Conservation (phyloP, 2,797 vertebrate genomes). For the Macrochelys suwanniensis region DNA sequence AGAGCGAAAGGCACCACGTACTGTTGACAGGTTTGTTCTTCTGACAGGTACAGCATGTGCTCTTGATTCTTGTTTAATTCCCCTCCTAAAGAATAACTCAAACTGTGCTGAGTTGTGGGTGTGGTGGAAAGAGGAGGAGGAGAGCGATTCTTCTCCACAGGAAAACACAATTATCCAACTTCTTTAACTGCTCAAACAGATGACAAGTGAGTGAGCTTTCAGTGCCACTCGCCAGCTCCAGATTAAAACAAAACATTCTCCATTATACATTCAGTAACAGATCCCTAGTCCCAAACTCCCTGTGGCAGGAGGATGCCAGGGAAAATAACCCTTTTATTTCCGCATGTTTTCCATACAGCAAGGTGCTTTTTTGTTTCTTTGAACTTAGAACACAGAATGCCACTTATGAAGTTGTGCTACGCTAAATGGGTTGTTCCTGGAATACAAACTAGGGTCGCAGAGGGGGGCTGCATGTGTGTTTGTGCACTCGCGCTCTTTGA, state of each 20-base stretch:
- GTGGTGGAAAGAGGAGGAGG: slow-evolving; percentile 35
- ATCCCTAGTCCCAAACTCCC: slow-evolving; percentile 50
- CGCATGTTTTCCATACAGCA: neutral
- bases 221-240: slow-evolving; percentile 13
- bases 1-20: slow-evolving; percentile 22
- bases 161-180: slow-evolving; percentile 61
- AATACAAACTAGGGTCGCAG: slow-evolving; percentile 40
- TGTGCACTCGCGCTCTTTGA: slow-evolving; percentile 16
- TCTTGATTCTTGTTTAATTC: slow-evolving; percentile 46
- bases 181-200: slow-evolving; percentile 55
- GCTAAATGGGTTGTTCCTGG: slow-evolving; percentile 26
- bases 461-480: fast-evolving
- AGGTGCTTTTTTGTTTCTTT: slow-evolving; percentile 43
- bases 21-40: slow-evolving; percentile 50
- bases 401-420: slow-evolving; percentile 5
- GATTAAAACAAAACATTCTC: slow-evolving; percentile 53
- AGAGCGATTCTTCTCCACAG: slow-evolving; percentile 40
- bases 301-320: slow-evolving; percentile 15
- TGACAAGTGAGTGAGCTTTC: slow-evolving; percentile 54
- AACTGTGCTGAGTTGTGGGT: slow-evolving; percentile 36
- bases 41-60: slow-evolving; percentile 51
- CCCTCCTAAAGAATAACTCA: slow-evolving; percentile 38
- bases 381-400: slow-evolving; percentile 32
- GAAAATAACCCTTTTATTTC: slow-evolving; percentile 39
- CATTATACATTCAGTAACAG: slow-evolving; percentile 58